Evolutionary conservation across 1,140 invertebrate species (phyloP).

Genomic region (Melitaea cinxia): DNA sequence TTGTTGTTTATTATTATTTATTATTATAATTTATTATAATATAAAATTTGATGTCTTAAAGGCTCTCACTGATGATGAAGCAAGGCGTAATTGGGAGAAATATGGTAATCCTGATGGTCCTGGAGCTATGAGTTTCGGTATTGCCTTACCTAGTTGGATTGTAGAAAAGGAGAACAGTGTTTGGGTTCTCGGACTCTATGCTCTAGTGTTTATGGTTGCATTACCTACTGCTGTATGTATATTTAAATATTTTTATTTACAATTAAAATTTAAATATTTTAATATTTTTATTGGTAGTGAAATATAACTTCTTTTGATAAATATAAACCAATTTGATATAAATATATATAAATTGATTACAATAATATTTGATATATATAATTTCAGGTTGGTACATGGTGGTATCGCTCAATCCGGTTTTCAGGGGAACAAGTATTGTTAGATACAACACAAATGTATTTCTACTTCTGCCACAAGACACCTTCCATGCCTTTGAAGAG

Average conservation of each 20-base stretch:
- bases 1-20: too few species aligned
- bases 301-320: too few species aligned
- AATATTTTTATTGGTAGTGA: too few species aligned
- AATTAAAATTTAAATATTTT: too few species aligned
- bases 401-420: slow-evolving; percentile 98
- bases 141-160: slow-evolving; percentile 99
- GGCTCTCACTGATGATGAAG: slow-evolving; percentile 97
- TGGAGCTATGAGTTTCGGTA: slow-evolving; percentile 99
- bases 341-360: neutral
- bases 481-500: slow-evolving; percentile 97
- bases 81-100: slow-evolving; percentile 98
- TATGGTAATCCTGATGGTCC: slow-evolving; percentile 99
- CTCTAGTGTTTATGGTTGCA: slow-evolving; percentile 98
- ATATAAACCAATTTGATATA: neutral
- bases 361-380: neutral
- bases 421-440: slow-evolving; percentile 97
- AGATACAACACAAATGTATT: slow-evolving; percentile 97
- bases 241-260: neutral
- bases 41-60: slow-evolving; percentile 53
- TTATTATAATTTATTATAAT: too few species aligned
- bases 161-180: slow-evolving; percentile 99
- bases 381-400: slow-evolving; percentile 95
- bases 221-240: slow-evolving; percentile 90
- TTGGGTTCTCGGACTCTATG: slow-evolving; percentile 98
- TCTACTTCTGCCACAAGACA: slow-evolving; percentile 97